phyloP scores from a whole-genome alignment of 2,888 invertebrate genomes.

The Cryptocheilus praepositus region DNA sequence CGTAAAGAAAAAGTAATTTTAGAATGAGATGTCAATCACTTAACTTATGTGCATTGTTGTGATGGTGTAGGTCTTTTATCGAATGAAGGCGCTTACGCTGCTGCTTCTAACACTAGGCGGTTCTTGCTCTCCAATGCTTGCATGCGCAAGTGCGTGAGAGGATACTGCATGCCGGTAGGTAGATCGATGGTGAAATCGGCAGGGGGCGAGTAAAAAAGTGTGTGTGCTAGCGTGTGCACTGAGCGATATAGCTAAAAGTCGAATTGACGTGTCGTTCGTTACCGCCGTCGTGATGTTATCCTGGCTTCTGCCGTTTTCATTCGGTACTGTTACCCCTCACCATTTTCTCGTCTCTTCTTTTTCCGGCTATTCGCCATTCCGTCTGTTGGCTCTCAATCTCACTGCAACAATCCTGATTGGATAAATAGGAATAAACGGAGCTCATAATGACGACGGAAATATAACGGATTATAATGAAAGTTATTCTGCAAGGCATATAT shows the following conservation, averaged over 20 bases:
- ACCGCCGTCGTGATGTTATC: slow-evolving; percentile 28
- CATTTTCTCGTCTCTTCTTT: slow-evolving; percentile 3
- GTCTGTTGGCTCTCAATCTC: too few species aligned
- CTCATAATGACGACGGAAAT: too few species aligned
- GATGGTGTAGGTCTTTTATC: too few species aligned
- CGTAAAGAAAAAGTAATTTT: too few species aligned
- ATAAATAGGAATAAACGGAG: too few species aligned
- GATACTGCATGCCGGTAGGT: not conserved
- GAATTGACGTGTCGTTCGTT: slow-evolving; percentile 40
- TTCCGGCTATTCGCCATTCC: not conserved
- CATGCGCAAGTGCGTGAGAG: not conserved
- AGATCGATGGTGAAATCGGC: not conserved
- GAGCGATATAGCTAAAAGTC: slow-evolving; percentile 1
- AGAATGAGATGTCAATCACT: too few species aligned
- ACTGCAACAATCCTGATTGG: not conserved
- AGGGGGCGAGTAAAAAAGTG: not conserved
- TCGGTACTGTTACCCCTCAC: slow-evolving; percentile 1
- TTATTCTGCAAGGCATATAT: too few species aligned
- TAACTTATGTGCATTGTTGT: too few species aligned
- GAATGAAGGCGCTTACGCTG: not conserved
- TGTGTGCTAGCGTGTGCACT: not conserved
- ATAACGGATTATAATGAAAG: too few species aligned
- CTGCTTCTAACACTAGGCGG: not conserved
- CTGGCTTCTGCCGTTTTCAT: slow-evolving; percentile 15
- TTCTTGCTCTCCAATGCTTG: not conserved